Conservation (phyloP, 1,140 invertebrate genomes). For the Stegodyphus dumicola region DNA sequence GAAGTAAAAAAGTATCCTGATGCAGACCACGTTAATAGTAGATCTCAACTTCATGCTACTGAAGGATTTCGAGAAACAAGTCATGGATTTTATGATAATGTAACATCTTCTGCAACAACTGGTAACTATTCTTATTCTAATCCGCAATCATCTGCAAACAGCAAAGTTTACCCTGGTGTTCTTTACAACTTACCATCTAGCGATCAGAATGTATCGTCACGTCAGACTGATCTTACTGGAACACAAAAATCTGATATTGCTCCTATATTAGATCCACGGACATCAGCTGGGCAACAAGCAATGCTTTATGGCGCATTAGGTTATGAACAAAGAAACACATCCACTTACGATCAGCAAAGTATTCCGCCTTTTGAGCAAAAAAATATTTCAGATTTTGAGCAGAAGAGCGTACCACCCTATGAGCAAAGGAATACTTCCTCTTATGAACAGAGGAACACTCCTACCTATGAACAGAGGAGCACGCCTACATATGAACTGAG, state of each 20-base stretch:
- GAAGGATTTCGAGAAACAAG: background rate
- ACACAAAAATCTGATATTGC: background rate
- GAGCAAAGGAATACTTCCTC: background rate
- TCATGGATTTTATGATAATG: background rate
- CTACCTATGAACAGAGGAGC: background rate
- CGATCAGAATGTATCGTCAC: background rate
- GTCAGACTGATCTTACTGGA: background rate
- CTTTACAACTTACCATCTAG: background rate
- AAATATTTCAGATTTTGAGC: too few species aligned
- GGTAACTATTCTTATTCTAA: background rate
- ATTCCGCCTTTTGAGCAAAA: too few species aligned
- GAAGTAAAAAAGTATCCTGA: background rate
- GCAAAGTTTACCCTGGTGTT: background rate
- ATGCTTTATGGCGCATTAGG: too few species aligned
- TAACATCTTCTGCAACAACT: too few species aligned
- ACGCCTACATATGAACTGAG: too few species aligned
- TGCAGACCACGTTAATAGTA: conserved; percentile 1
- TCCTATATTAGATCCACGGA: too few species aligned
- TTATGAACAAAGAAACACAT: too few species aligned
- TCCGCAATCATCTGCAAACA: background rate
- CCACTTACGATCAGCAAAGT: too few species aligned
- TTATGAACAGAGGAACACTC: background rate
- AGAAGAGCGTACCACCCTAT: background rate
- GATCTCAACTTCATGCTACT: background rate
- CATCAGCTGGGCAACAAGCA: too few species aligned